Base-by-base conservation (phyloP, 2,113 vertebrate genomes). In the Microtus pennsylvanicus region DNA sequence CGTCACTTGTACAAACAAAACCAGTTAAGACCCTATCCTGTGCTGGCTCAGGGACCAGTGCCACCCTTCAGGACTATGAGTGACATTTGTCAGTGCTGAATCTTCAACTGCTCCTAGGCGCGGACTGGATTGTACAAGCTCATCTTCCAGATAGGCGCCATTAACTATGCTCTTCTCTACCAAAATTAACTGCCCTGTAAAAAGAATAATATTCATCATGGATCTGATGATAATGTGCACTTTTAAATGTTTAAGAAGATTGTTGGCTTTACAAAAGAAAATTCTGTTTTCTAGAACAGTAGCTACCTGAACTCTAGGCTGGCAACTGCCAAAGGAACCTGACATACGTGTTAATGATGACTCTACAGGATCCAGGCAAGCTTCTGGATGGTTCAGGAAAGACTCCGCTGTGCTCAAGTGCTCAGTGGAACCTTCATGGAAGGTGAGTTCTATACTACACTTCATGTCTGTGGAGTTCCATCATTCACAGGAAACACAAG, bases 221-320 rank as follows among this genome's bases (percentile, higher is more conserved):
- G 26, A 77, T 94, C 88, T 94, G 78, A 96, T 97, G 94, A 86
- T 94, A 85, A 87, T 61, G 65, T 35, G 65, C 26, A 86, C 85
- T 96, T 94, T 90, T 86, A 93, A 87, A 89, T 61, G 94, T 67
- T 96, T 90, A 76, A 81, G 93, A 83, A 92, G 92, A 95, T 78
- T 94, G 88, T 91, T 81, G 72, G 30, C 89, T 94, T 88, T n/a
- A 77, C 14, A 42, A 76, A 69, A 78, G 21, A 65, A 69, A 22
- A 72, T 52, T 83, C 91, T 47, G 22, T 58, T 69, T 92, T 94
- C 88, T 86, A 81, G 81, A 94, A 74, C 19, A 5, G 74, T 70
- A 63, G 55, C 89, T 47, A 30, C 52, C 69, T 72, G 58, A 96
- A 45, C 89, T 80, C 47, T 52, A 45, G 10, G 30, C 89, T 50